phyloP scores from a whole-genome alignment of 2,113 vertebrate species.

The Eptatretus burgeri region DNA sequence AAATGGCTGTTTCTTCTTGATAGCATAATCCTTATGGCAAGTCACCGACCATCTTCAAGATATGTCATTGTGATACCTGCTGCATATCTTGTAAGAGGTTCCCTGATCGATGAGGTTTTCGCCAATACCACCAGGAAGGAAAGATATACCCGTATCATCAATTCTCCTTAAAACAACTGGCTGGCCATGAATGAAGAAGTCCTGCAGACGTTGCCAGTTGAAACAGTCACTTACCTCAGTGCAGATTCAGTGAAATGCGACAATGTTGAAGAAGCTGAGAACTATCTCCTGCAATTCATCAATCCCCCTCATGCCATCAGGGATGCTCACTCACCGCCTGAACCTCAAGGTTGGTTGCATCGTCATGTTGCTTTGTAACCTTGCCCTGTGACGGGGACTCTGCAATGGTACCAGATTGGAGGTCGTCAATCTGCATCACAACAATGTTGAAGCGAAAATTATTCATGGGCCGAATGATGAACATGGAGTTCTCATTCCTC shows the following conservation, averaged over 20 bases:
- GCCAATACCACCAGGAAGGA: neutral
- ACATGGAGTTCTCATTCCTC: neutral
- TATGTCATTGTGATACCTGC: too few relatives aligned
- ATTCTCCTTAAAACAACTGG: neutral
- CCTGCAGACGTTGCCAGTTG: neutral
- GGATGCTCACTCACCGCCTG: neutral
- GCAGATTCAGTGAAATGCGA: neutral
- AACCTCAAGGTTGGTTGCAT: conserved; percentile 1
- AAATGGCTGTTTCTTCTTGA: neutral
- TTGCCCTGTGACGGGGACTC: neutral
- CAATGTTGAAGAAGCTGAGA: neutral
- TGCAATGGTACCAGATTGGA: neutral
- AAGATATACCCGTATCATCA: neutral
- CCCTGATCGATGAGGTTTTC: neutral
- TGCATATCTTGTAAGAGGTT: too few relatives aligned
- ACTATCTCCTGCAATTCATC: neutral
- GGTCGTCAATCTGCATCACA: conserved; percentile 4
- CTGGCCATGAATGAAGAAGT: conserved; percentile 3
- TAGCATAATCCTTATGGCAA: too few relatives aligned
- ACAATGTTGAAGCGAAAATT: neutral
- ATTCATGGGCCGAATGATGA: neutral
- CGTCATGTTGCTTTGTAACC: too few relatives aligned
- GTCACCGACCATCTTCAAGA: too few relatives aligned
- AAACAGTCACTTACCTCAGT: too few relatives aligned
- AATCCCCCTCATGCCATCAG: neutral